Percentiles rank a stretch among this genome's conserved stretches.
These are phyloP conservation scores for Isaurus tuberculatus DNA, from an alignment of 92 coral and sea anemone genomes.

Conservation along the genomic window DNA sequence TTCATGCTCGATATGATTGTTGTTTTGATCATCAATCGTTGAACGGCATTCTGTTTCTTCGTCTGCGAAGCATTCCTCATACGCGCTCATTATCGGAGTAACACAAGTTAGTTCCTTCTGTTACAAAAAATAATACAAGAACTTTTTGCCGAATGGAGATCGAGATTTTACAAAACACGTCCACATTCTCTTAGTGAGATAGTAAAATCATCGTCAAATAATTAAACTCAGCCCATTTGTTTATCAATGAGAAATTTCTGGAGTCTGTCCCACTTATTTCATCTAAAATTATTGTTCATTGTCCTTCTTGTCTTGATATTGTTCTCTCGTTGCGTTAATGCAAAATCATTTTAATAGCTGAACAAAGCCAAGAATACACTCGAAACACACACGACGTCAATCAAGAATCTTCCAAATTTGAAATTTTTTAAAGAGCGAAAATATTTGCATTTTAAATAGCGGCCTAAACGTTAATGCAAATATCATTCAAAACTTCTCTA, in stretches of 20 bases:
- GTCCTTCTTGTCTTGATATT: neutral
- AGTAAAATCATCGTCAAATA: neutral
- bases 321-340: neutral
- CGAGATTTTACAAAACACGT: neutral
- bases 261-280: neutral
- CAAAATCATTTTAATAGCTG: neutral
- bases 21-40: constrained; percentile 16
- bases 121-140: neutral
- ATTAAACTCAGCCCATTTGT: neutral
- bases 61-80: constrained; percentile 38
- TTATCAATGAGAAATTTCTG: neutral
- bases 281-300: neutral
- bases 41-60: constrained; percentile 37
- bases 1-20: neutral
- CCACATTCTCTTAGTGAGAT: neutral
- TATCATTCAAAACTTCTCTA: no score
- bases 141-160: neutral
- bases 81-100: constrained; percentile 10
- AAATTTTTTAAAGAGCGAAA: neutral
- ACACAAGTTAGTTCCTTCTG: neutral
- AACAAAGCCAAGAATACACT: neutral
- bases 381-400: neutral
- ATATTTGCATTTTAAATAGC: neutral
- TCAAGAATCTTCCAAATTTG: neutral
- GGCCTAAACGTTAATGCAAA: no score